A percentile compares a stretch with the other conserved stretches of the same genome.
phyloP scores from a whole-genome alignment of 2,888 invertebrate species.

The Palloptera scutellata region DNA sequence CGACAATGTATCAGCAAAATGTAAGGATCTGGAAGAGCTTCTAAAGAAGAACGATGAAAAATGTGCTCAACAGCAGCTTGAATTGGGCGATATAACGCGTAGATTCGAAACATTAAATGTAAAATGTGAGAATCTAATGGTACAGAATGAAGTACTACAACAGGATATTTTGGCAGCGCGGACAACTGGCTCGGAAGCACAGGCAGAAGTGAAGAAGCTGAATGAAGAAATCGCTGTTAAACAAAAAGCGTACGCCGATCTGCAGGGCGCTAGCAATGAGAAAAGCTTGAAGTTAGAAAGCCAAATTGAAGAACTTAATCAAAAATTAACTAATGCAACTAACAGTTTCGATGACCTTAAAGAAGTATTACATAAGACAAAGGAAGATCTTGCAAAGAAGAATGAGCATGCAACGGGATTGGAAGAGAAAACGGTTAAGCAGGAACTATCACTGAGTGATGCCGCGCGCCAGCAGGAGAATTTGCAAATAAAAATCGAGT shows the following conservation, averaged over 20 bases:
- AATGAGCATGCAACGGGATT: conserved; percentile 42
- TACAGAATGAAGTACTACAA: conserved; percentile 44
- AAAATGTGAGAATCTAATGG: conserved; percentile 43
- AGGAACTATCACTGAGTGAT: conserved; percentile 69
- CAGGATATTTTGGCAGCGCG: conserved; percentile 64
- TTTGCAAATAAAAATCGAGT: conserved; percentile 68
- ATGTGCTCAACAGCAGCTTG: conserved; percentile 46
- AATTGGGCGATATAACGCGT: conserved; percentile 51
- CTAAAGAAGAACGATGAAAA: conserved; percentile 41
- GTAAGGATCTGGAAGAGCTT: conserved; percentile 41
- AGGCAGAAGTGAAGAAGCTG: conserved; percentile 43
- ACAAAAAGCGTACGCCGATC: conserved; percentile 43
- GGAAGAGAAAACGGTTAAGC: conserved; percentile 62
- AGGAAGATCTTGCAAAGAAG: conserved; percentile 62
- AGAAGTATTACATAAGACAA: conserved; percentile 54
- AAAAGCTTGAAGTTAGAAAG: conserved; percentile 46
- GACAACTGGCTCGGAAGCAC: conserved; percentile 36
- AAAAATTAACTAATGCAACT: conserved; percentile 50
- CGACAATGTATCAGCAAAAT: conserved; percentile 28
- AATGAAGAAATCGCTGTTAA: conserved; percentile 55
- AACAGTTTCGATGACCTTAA: conserved; percentile 51
- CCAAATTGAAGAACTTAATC: conserved; percentile 49
- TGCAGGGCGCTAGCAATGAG: conserved; percentile 40
- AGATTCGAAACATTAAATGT: conserved; percentile 44
- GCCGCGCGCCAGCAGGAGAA: conserved; percentile 68